phyloP scores from a whole-genome alignment of 2,797 vertebrate species.

The Pipistrellus nathusii region DNA sequence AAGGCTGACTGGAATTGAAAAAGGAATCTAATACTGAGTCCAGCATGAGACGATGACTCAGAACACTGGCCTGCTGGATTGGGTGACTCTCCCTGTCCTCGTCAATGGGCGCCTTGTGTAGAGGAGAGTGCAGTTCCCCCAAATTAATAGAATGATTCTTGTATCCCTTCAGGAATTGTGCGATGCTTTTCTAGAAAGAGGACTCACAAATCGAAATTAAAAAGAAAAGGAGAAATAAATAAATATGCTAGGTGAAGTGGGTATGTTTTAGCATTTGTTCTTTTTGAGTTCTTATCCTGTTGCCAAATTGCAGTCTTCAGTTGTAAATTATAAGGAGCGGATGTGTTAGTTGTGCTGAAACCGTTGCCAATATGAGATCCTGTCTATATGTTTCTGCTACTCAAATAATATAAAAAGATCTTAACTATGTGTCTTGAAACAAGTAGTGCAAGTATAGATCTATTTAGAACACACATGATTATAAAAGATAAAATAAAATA shows the following conservation, averaged over 20 bases:
- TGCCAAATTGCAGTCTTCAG: neutral
- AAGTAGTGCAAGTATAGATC: neutral
- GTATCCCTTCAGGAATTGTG: conserved; percentile 28
- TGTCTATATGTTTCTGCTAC: neutral
- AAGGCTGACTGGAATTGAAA: neutral
- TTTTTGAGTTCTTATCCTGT: neutral
- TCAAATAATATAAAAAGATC: neutral
- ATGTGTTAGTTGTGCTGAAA: neutral
- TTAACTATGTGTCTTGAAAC: neutral
- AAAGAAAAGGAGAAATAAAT: conserved; percentile 28
- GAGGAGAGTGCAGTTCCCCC: neutral
- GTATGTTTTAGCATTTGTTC: neutral
- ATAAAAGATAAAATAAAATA: neutral
- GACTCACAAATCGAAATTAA: conserved; percentile 17
- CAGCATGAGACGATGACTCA: conserved; percentile 46
- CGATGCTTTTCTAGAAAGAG: conserved; percentile 55
- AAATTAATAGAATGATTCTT: conserved; percentile 62
- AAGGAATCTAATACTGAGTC: neutral
- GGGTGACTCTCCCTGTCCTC: neutral
- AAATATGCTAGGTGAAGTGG: neutral
- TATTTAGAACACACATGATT: neutral
- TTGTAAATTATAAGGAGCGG: neutral
- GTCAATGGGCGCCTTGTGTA: conserved; percentile 60
- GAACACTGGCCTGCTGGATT: neutral
- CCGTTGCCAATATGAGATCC: neutral